phyloP scores from a whole-genome alignment of 2,888 invertebrate species.

The Rhogogaster chlorosoma region DNA sequence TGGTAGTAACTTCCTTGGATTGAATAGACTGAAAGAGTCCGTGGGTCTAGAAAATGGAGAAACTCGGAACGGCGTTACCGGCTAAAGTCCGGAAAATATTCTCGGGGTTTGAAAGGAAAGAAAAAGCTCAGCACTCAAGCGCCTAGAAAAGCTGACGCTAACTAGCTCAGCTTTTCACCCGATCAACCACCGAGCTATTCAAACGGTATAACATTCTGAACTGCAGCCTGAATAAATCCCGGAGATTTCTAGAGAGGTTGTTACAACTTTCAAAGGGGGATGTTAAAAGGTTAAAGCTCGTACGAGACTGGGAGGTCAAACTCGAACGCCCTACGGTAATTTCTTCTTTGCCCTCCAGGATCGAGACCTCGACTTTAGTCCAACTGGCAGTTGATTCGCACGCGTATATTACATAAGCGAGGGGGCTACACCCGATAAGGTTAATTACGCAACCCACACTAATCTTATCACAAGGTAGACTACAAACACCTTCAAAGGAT shows the following conservation, averaged over 20 bases:
- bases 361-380: neutral
- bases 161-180: constrained; percentile 1
- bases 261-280: neutral
- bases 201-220: neutral
- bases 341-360: neutral
- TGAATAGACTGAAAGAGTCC: neutral
- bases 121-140: neutral
- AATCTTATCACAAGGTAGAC: constrained; percentile 12
- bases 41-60: neutral
- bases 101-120: neutral
- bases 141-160: constrained; percentile 1
- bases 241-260: constrained; percentile 12
- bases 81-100: neutral
- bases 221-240: constrained; percentile 11
- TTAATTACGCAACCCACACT: constrained; percentile 5
- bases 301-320: neutral
- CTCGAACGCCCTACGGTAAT: neutral
- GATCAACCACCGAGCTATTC: neutral
- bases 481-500: constrained; percentile 5
- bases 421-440: constrained; percentile 15
- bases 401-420: neutral
- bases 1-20: neutral
- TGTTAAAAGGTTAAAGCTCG: neutral
- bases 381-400: neutral
- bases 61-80: neutral